Evolutionary conservation across 2,113 vertebrate species (phyloP), one percentile per base, ranked within the genome.

Genomic region (Halichoeres trimaculatus): DNA sequence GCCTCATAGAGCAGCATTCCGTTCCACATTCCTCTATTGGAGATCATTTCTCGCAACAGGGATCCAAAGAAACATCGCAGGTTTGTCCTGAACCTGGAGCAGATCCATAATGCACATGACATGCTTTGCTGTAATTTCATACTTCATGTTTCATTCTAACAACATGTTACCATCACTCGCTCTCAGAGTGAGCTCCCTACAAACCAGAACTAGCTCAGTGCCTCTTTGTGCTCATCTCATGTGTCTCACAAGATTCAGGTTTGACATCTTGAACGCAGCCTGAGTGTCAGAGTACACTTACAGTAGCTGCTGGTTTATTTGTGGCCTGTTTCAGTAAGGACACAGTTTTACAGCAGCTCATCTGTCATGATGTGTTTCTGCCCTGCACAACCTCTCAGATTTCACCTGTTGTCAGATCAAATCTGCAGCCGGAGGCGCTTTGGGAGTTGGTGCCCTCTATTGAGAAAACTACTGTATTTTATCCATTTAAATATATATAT

Each of bases 21-120:
- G 43, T 89, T 91, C 78, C 79, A 91, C 91, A 91, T 93, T 92
- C 90, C 85, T 17, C 54, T 67, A 69, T 48, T 63, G 73, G 70
- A 80, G 73, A 88, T 83, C 61, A 38, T 48, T 26, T 50, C 83
- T 74, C 53, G 19, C 30, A 36, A 51, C 67, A 51, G 65, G 74
- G 66, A 60, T 73, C 74, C 58, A 53, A 10, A 45, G 43, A 24
- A 80, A 57, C 23, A 36, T 45, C 11, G 26, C 57, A 11, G 40
- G 24, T 30, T 52, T 24, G 35, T 16, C 40, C 53, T 20, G 2
- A 51, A 80, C 26, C 74, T 84, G 48, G 74, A 77, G 22, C 35
- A 5, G 34, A 35, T 85, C 78, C 55, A 81, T 67, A 19, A 73
- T 78, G 56, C 63, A 61, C 70, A 76, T 70, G 66, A 80, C 85